These are phyloP conservation scores for Lateolabrax maculatus DNA, from an alignment of 2,797 vertebrate genomes.

Conservation along the genomic window DNA sequence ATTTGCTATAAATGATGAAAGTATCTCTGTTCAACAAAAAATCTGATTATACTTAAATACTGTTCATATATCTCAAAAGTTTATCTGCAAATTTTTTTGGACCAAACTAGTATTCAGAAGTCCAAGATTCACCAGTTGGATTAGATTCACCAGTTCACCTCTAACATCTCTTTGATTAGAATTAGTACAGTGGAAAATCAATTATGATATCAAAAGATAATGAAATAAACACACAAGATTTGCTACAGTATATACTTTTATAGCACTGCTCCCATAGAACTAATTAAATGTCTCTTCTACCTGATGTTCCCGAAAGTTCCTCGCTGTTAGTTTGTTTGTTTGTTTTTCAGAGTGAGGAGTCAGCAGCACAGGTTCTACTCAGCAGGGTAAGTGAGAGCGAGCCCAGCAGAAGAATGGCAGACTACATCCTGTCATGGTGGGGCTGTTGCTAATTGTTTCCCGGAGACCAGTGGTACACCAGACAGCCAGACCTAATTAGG, in stretches of 20 bases:
- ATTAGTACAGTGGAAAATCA: background rate
- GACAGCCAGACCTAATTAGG: slow-evolving; percentile 74
- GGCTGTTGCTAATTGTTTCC: slow-evolving; percentile 78
- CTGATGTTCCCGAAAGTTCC: slow-evolving; percentile 31
- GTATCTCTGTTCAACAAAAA: background rate
- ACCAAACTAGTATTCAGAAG: background rate
- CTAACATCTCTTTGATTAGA: background rate
- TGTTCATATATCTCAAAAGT: background rate
- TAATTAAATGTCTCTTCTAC: slow-evolving; percentile 14
- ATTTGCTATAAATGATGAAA: background rate
- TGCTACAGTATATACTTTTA: background rate
- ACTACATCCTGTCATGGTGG: slow-evolving; percentile 72
- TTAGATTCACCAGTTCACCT: background rate
- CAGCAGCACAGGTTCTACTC: slow-evolving; percentile 48
- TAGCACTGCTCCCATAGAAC: background rate
- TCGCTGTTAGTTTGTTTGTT: slow-evolving; percentile 22
- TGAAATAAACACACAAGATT: slow-evolving; percentile 1
- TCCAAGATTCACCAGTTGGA: background rate
- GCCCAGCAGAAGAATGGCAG: slow-evolving; percentile 56
- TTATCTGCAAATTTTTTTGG: background rate
- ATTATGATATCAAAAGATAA: background rate
- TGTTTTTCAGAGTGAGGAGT: slow-evolving; percentile 46
- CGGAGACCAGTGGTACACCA: slow-evolving; percentile 66
- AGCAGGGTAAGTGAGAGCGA: slow-evolving; percentile 54
- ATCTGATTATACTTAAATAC: background rate